These are phyloP conservation scores for Onychomys arenicola DNA, from an alignment of 2,797 vertebrate species.

Conservation along the genomic window DNA sequence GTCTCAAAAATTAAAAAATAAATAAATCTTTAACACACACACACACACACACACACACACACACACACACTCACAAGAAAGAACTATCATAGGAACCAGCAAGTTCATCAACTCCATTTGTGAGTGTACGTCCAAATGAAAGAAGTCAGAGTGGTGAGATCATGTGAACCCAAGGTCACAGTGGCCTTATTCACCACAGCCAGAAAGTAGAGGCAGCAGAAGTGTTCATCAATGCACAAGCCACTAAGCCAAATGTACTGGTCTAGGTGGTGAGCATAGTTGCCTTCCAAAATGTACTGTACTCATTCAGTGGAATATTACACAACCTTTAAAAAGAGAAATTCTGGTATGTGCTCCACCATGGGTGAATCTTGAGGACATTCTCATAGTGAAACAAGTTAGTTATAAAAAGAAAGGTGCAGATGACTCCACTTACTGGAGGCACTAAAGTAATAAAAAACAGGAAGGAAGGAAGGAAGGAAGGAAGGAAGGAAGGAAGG, in stretches of 20 bases:
- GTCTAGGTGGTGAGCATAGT: not conserved
- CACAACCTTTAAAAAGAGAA: not conserved
- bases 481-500: too few species aligned
- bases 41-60: not conserved
- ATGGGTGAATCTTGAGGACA: not conserved
- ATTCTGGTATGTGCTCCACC: not conserved
- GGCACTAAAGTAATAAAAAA: not conserved
- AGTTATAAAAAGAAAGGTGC: not conserved
- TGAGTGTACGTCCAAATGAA: not conserved
- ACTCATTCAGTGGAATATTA: not conserved
- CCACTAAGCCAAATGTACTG: not conserved
- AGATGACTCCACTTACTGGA: not conserved
- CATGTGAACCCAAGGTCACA: not conserved
- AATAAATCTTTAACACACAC: not conserved
- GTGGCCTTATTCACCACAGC: not conserved
- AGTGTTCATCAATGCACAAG: not conserved
- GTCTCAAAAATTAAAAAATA: not conserved
- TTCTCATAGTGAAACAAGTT: not conserved
- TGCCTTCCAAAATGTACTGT: not conserved
- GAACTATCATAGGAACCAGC: not conserved
- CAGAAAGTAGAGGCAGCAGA: not conserved
- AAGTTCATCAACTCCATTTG: not conserved
- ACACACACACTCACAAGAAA: not conserved
- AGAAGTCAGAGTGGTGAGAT: not conserved
- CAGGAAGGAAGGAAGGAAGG: too few species aligned